phyloP scores from a whole-genome alignment of 2,113 vertebrate species.

The Pelobates fuscus region DNA sequence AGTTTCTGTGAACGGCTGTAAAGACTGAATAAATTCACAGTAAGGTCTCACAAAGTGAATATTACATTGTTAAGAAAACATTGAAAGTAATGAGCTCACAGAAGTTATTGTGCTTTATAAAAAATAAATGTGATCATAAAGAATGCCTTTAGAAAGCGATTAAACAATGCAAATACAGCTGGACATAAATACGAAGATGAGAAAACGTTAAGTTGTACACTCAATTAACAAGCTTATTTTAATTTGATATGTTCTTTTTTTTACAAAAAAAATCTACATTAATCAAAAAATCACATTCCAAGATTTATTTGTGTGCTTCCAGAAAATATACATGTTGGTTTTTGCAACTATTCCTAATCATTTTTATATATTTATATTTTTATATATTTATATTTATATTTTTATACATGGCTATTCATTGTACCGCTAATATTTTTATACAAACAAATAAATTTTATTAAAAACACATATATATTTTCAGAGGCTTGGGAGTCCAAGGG shows the following conservation, averaged over 20 bases:
- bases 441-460: no score
- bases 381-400: no score
- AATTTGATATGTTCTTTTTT: conserved; percentile 49
- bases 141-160: conserved; percentile 35
- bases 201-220: conserved; percentile 20
- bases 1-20: background rate
- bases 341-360: background rate
- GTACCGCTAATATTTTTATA: no score
- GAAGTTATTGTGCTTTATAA: conserved; percentile 39
- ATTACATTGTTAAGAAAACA: conserved; percentile 25
- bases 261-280: conserved; percentile 45
- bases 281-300: conserved; percentile 30
- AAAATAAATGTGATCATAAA: conserved; percentile 39
- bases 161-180: conserved; percentile 29
- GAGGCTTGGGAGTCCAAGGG: no score
- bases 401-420: no score
- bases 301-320: background rate
- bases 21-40: conserved; percentile 1
- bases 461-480: no score
- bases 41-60: conserved; percentile 32
- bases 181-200: conserved; percentile 31
- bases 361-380: no score
- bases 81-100: conserved; percentile 35
- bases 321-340: background rate
- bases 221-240: conserved; percentile 38